Percentiles rank a stretch among this genome's conserved stretches.
These are phyloP conservation scores for Matsumurasca onukii DNA, from an alignment of 1,140 invertebrate species.

Conservation along the genomic window DNA sequence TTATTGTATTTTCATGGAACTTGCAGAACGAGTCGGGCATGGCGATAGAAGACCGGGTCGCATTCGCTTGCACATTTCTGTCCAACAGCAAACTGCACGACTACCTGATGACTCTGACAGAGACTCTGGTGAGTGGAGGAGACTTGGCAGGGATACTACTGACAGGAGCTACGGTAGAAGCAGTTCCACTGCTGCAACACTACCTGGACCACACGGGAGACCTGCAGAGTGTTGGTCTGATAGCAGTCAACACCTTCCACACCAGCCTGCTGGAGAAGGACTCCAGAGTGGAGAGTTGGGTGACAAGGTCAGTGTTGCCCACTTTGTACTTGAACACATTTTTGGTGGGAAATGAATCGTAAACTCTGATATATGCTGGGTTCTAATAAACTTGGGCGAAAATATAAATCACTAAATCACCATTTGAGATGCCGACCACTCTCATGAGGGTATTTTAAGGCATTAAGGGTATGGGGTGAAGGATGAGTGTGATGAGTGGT, in stretches of 20 bases:
- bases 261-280: constrained; percentile 64
- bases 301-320: constrained; percentile 64
- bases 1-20: too few species aligned
- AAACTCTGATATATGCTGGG: too few species aligned
- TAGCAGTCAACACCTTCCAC: constrained; percentile 71
- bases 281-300: constrained; percentile 66
- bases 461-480: too few species aligned
- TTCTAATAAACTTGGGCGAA: too few species aligned
- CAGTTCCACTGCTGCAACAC: constrained; percentile 79
- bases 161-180: constrained; percentile 71
- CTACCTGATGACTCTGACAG: constrained; percentile 71
- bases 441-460: too few species aligned
- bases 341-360: too few species aligned
- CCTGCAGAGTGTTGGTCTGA: constrained; percentile 85
- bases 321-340: too few species aligned
- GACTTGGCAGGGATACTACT: constrained; percentile 84
- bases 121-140: constrained; percentile 70
- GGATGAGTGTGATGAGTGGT: too few species aligned
- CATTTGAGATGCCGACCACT: too few species aligned
- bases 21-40: constrained; percentile 76
- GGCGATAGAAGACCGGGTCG: constrained; percentile 83
- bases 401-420: too few species aligned
- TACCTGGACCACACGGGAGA: constrained; percentile 91
- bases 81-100: constrained; percentile 77
- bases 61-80: constrained; percentile 91